Evolutionary conservation across 2,888 invertebrate genomes (phyloP), one percentile per base, ranked within the genome.

Genomic region (Mamestra brassicae): DNA sequence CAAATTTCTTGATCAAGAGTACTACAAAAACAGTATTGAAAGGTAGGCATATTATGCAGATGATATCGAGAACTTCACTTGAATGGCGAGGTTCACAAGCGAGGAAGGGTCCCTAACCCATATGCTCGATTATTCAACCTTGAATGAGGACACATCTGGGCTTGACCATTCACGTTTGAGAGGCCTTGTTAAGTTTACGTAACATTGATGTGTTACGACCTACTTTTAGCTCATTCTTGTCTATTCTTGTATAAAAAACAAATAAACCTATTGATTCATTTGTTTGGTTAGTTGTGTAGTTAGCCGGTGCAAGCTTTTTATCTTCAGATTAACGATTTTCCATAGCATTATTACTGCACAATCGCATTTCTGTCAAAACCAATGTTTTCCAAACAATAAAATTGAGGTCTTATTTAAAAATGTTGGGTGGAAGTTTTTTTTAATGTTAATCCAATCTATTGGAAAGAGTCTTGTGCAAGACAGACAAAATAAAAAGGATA

Each of bases 101-200:
- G 58, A 17, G 15, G n/a, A 62, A 61, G 42, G 55, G 50, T 63
- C 50, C 26, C 17, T n/a, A 15, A 13, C 50, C 60, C 34, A 66
- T 66, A 63, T 73, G 62, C 63, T 78, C 52, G 74, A 81, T 67
- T 63, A 80, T 81, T 80, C 55, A 74, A 6, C 47, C 58, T 81
- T 47, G 66, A 81, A 67, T 63, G 58, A 47, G 17, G 58, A 10
- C 78, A 26, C 78, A 74, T 78, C 75, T 78, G 78, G 66, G 11
- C 17, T 38, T 47, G 34, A 38, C 52, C 26, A 34, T 63, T 57
- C 17, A 64, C 36, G 15, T 52, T 34, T 10, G 47, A 78, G 54
- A 63, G 17, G 3, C n/a, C 38, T 42, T 57, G 61, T 71, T 71
- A 61, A 17, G 45, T 57, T 80, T 15, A 73, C 13, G 45, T 64